These are phyloP conservation scores for Bos taurus DNA, from an alignment of 2,113 vertebrate genomes.

Conservation along the genomic window DNA sequence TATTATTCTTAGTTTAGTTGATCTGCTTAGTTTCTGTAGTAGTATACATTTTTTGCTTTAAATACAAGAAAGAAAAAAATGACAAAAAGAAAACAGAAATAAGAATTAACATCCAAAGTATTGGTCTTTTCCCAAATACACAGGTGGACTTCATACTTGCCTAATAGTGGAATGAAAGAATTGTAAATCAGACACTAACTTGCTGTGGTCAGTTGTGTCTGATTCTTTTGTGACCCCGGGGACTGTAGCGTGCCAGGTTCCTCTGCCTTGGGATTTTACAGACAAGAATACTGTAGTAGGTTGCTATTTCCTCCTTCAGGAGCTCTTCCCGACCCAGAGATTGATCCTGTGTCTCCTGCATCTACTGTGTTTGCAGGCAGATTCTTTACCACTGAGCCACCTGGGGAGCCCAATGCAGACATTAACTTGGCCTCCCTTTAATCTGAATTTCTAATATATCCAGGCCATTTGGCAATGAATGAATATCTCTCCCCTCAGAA, in stretches of 20 bases:
- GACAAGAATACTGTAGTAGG: not conserved
- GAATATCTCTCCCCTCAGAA: not conserved
- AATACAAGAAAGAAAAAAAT: not conserved
- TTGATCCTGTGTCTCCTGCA: not conserved
- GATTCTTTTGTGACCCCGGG: not conserved
- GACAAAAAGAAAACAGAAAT: not conserved
- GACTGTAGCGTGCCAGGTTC: not conserved
- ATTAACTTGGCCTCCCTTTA: not conserved
- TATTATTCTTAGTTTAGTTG: not conserved
- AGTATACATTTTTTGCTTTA: not conserved
- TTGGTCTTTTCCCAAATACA: not conserved
- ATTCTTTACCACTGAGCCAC: not conserved
- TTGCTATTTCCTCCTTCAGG: not conserved
- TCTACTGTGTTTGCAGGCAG: not conserved
- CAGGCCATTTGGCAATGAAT: constrained; percentile 35
- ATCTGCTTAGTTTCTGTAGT: not conserved
- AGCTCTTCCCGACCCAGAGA: not conserved
- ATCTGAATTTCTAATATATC: constrained; percentile 27
- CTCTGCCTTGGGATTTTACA: not conserved
- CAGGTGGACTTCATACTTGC: not conserved
- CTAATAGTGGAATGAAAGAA: constrained; percentile 2
- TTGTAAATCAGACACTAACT: not conserved
- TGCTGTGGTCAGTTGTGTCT: not conserved
- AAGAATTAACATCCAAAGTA: not conserved
- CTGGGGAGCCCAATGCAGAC: not conserved